Conservation (phyloP, 2,113 vertebrate genomes). For the Balaeniceps rex region DNA sequence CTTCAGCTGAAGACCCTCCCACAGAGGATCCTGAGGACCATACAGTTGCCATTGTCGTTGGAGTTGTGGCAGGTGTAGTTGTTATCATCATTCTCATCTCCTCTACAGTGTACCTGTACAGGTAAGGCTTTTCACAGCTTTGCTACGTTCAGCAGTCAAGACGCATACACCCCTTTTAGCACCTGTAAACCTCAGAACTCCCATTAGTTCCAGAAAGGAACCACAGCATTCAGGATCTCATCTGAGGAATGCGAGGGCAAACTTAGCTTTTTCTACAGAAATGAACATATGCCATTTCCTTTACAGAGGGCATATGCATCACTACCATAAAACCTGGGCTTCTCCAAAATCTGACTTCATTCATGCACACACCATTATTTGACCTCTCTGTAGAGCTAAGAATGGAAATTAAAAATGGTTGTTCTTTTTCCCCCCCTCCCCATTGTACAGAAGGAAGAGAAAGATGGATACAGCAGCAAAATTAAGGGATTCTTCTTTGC, state of each 20-base stretch:
- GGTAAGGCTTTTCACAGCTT: slow-evolving; percentile 32
- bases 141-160: background rate
- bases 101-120: background rate
- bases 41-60: background rate
- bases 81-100: background rate
- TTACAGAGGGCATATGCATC: background rate
- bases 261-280: background rate
- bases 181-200: background rate
- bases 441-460: background rate
- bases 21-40: fast-evolving
- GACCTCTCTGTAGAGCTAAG: background rate
- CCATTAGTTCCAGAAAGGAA: background rate
- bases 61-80: background rate
- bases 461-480: fast-evolving
- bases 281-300: background rate
- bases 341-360: background rate
- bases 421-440: background rate
- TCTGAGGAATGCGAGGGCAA: background rate
- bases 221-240: background rate
- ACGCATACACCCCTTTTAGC: background rate
- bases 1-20: background rate
- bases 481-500: background rate
- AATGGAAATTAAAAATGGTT: background rate
- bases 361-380: background rate
- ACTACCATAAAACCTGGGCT: background rate